These are phyloP conservation scores for Clupea harengus DNA, from an alignment of 2,113 vertebrate genomes.

Conservation along the genomic window DNA sequence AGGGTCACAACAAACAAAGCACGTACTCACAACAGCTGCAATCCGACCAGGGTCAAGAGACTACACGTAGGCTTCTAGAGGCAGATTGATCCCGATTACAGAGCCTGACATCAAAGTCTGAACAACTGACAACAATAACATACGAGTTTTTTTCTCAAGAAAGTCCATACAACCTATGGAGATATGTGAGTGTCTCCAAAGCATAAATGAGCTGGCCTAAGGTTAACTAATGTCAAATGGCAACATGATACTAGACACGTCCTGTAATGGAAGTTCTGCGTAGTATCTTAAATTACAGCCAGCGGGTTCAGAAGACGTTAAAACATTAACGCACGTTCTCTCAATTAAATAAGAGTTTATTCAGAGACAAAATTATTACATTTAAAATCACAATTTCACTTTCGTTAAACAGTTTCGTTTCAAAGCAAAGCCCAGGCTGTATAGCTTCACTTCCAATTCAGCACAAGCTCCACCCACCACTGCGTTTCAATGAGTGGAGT, in stretches of 20 bases:
- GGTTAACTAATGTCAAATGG: constrained; percentile 12
- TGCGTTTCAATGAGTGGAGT: not conserved
- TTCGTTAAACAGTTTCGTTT: constrained; percentile 4
- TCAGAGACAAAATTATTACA: not conserved
- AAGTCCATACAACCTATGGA: not conserved
- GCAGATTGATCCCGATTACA: not conserved
- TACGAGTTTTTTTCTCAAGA: not conserved
- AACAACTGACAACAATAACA: not conserved
- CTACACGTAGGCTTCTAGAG: not conserved
- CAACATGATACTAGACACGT: not conserved
- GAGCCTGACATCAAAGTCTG: not conserved
- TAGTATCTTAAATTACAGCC: not conserved
- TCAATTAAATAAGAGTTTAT: not conserved
- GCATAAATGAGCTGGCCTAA: not conserved
- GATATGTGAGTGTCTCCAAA: not conserved
- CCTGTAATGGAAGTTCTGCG: not conserved
- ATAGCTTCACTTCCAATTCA: not conserved
- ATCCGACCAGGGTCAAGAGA: not conserved
- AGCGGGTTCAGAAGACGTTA: not conserved
- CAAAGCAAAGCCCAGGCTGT: not conserved
- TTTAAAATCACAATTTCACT: not conserved
- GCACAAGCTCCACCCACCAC: not conserved
- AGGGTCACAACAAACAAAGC: not conserved
- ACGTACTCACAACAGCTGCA: not conserved
- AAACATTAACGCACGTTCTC: no score